Percentiles rank a stretch among this genome's conserved stretches.
Conservation (phyloP, 2,797 vertebrate genomes). For the Sebastes nivosus region DNA sequence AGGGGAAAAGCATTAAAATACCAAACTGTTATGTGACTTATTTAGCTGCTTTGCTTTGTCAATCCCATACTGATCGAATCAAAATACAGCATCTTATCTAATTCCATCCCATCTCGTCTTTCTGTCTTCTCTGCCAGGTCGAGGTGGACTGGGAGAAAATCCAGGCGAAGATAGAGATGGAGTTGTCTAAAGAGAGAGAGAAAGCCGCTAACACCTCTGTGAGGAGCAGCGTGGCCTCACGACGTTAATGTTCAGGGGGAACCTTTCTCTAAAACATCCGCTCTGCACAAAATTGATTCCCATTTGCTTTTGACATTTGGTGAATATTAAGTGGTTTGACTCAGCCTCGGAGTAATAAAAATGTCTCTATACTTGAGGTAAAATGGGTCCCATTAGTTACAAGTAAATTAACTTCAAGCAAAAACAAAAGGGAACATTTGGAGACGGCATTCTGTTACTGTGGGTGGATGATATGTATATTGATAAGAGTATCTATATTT, state of each 20-base stretch:
- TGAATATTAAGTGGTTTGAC: slow-evolving; percentile 15
- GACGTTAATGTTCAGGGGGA: slow-evolving; percentile 52
- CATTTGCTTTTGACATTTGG: slow-evolving; percentile 35
- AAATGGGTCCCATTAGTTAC: not conserved
- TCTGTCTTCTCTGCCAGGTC: slow-evolving; percentile 83
- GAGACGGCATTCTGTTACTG: slow-evolving; percentile 8
- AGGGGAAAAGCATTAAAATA: not conserved
- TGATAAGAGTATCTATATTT: slow-evolving; percentile 11
- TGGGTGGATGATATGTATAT: not conserved
- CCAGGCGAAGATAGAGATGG: slow-evolving; percentile 96
- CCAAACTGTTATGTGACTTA: not conserved
- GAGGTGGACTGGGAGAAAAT: slow-evolving; percentile 98
- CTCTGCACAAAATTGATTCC: slow-evolving; percentile 14
- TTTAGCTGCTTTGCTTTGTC: not conserved
- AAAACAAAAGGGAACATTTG: slow-evolving; percentile 25
- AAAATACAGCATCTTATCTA: not conserved
- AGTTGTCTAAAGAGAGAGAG: slow-evolving; percentile 91
- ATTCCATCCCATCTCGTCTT: slow-evolving; percentile 17
- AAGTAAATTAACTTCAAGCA: slow-evolving; percentile 17
- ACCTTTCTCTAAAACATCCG: slow-evolving; percentile 1
- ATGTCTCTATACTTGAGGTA: not conserved
- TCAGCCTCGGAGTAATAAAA: not conserved
- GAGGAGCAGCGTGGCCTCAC: slow-evolving; percentile 79
- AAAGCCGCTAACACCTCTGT: slow-evolving; percentile 74
- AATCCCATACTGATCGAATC: not conserved